Conservation (phyloP, 2,888 invertebrate genomes). For the Mamestra brassicae region DNA sequence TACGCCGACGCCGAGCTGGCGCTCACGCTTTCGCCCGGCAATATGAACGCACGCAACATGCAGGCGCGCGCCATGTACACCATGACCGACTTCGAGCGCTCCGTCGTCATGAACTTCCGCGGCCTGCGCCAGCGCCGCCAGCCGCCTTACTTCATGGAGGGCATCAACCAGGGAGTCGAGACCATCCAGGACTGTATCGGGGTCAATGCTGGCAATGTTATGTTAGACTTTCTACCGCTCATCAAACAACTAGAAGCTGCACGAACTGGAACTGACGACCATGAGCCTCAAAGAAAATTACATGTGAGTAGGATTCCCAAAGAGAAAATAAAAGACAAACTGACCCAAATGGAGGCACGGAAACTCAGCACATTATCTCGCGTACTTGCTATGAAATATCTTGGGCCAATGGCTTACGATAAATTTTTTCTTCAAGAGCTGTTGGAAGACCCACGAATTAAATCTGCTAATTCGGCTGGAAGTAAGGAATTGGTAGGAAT, state of each 20-base stretch:
- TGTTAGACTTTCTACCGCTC: slow-evolving; percentile 85
- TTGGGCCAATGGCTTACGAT: slow-evolving; percentile 88
- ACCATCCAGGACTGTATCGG: slow-evolving; percentile 88
- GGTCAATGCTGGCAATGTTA: slow-evolving; percentile 84
- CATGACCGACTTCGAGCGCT: slow-evolving; percentile 87
- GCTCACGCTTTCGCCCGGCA: slow-evolving; percentile 82
- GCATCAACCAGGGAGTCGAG: slow-evolving; percentile 87
- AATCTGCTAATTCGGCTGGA: slow-evolving; percentile 83
- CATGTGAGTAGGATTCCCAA: slow-evolving; percentile 84
- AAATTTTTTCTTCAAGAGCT: slow-evolving; percentile 86
- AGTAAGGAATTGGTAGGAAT: slow-evolving; percentile 75
- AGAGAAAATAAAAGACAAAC: slow-evolving; percentile 76
- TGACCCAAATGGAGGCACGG: slow-evolving; percentile 86
- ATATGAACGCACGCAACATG: slow-evolving; percentile 87
- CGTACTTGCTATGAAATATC: slow-evolving; percentile 88
- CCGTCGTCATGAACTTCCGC: slow-evolving; percentile 86
- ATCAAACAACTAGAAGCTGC: slow-evolving; percentile 82
- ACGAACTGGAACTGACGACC: slow-evolving; percentile 66
- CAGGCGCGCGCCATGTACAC: slow-evolving; percentile 87
- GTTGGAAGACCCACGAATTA: slow-evolving; percentile 78
- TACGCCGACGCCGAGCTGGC: slow-evolving; percentile 86
- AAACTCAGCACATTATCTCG: slow-evolving; percentile 82
- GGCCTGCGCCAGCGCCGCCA: slow-evolving; percentile 80
- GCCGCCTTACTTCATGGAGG: slow-evolving; percentile 86
- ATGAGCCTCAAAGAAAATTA: slow-evolving; percentile 74